Conservation (phyloP, 2,888 invertebrate species). For the Drosophila parthenogenetica region DNA sequence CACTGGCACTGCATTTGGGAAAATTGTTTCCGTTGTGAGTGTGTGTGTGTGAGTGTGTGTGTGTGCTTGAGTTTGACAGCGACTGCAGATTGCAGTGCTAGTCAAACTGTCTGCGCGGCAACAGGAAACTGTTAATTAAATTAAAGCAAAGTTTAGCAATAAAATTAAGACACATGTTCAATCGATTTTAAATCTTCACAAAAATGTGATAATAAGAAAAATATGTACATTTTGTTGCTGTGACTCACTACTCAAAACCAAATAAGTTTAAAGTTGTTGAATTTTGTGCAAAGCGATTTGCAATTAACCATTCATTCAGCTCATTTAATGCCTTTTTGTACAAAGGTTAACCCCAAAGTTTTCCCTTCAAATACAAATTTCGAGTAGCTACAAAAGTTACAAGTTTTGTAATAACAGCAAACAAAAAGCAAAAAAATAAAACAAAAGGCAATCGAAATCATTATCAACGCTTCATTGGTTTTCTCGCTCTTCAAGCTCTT, state of each 20-base stretch:
- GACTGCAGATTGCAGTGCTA: slow-evolving; percentile 26
- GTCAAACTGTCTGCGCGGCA: slow-evolving; percentile 38
- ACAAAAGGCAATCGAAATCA: slow-evolving; percentile 37
- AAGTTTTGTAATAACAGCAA: slow-evolving; percentile 42
- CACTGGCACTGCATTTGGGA: slow-evolving; percentile 56
- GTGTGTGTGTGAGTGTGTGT: slow-evolving; percentile 5
- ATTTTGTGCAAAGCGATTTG: slow-evolving; percentile 56
- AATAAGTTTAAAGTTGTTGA: slow-evolving; percentile 15
- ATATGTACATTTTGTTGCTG: slow-evolving; percentile 10
- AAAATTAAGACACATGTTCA: slow-evolving; percentile 39
- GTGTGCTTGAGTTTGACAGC: slow-evolving; percentile 36
- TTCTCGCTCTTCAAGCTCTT: background rate
- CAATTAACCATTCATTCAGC: slow-evolving; percentile 49
- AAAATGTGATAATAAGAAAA: slow-evolving; percentile 23
- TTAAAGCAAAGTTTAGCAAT: slow-evolving; percentile 72
- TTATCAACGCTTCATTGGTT: slow-evolving; percentile 64
- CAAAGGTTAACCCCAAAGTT: slow-evolving; percentile 44
- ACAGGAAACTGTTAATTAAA: slow-evolving; percentile 78
- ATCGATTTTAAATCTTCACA: slow-evolving; percentile 5
- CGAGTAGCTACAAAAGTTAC: slow-evolving; percentile 36
- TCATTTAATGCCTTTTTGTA: slow-evolving; percentile 32
- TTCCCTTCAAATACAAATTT: slow-evolving; percentile 22
- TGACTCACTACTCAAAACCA: background rate
- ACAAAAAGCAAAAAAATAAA: slow-evolving; percentile 11
- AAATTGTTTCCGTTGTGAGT: slow-evolving; percentile 74